These are phyloP conservation scores for Bemisia tabaci DNA, from an alignment of 1,140 invertebrate genomes.

Conservation along the genomic window DNA sequence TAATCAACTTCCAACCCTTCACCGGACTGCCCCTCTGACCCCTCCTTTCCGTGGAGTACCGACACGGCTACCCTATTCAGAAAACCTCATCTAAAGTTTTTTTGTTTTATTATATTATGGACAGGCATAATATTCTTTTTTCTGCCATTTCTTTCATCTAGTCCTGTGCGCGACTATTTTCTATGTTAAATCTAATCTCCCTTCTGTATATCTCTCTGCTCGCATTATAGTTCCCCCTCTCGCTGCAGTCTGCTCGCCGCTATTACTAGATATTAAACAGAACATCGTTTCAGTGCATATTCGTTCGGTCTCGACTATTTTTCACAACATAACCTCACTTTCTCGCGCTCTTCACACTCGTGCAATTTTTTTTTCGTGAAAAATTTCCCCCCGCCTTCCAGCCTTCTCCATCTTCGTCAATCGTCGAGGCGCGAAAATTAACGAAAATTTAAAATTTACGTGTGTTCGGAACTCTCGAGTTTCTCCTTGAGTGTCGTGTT, in stretches of 20 bases:
- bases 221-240: constrained; percentile 1
- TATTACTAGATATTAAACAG: constrained; percentile 33
- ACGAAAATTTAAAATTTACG: too few species aligned
- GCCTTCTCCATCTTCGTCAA: too few species aligned
- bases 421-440: too few species aligned
- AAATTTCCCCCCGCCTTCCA: too few species aligned
- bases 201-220: constrained; percentile 1
- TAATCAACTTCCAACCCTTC: not conserved
- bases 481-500: too few species aligned
- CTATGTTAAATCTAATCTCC: constrained; percentile 1
- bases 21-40: not conserved
- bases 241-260: constrained; percentile 7
- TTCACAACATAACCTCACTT: not conserved
- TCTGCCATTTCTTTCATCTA: not conserved
- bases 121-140: not conserved
- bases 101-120: not conserved
- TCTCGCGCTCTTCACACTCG: too few species aligned
- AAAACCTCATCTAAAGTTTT: not conserved
- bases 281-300: not conserved
- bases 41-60: too few species aligned
- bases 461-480: too few species aligned
- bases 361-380: too few species aligned
- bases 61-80: not conserved
- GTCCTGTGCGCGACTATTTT: not conserved
- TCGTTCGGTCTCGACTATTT: not conserved